Evolutionary conservation across 2,113 vertebrate genomes (phyloP), one percentile per base, ranked within the genome.

Genomic region (Lepus timidus): DNA sequence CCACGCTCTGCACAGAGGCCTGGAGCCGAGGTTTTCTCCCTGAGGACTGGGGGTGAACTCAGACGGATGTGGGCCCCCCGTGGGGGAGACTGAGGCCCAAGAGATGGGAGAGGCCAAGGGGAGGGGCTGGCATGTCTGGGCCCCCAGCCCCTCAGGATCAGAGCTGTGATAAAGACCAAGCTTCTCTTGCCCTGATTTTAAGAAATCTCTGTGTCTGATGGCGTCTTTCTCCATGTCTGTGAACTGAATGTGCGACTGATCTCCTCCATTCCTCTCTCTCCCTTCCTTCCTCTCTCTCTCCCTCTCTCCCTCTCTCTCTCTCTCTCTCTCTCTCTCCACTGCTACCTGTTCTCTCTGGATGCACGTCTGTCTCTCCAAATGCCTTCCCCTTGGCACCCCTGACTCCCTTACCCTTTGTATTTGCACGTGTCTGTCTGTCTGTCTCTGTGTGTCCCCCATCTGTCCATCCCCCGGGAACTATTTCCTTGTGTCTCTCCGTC

Each of bases 71-170:
- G 55, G 31, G 19, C 44, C 44, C 4, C n/a, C 27, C 25, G 1
- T 51, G 55, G 25, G 29, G 12, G 39, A 92, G 52, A 81, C n/a
- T 51, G 74, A 44, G 64, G 82, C 73, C 82, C 67, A 23, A 79
- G 55, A 10, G 16, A 44, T 9, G 39, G 31, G 19, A 2, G 4
- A 14, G 55, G 44, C 55, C 19, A 36, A 68, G 76, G 62, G 52
- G 74, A 0, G 2, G 8, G 17, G 19, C 13, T 1, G 14, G 6
- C 29, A 3, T 12, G 1, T 44, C 82, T 23, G 27, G 17, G 55
- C 14, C 22, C 20, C 25, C 14, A 64, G 74, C 29, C 31, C 2
- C 31, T 75, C 6, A 20, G 76, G 61, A 62, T 39, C 22, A 49
- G 70, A 51, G 44, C 49, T 2, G 23, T 25, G 29, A 70, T 39